These are phyloP conservation scores for Crambe crambe DNA, from an alignment of 37 sponge, comb jelly and placozoan genomes.

Conservation along the genomic window DNA sequence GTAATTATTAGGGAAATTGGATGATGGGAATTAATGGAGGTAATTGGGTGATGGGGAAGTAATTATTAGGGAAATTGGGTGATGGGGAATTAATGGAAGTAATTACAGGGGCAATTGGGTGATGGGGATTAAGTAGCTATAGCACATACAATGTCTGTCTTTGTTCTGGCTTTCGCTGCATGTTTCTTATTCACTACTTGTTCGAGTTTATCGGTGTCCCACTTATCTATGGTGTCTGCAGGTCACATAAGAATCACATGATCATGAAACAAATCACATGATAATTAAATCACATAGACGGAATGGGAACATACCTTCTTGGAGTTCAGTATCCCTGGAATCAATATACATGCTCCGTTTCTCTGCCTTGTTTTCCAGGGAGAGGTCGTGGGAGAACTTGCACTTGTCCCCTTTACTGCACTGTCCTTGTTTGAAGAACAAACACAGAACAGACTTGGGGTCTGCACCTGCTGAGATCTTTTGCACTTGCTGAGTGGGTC, in stretches of 20 bases:
- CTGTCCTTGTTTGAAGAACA: slow-evolving; percentile 94
- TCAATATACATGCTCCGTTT: slow-evolving; percentile 96
- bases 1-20: background rate
- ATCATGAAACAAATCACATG: background rate
- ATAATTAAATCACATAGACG: background rate
- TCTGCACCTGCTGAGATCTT: slow-evolving; percentile 89
- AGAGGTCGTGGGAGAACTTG: slow-evolving; percentile 98
- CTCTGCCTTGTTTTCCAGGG: slow-evolving; percentile 85
- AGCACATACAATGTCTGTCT: slow-evolving; percentile 74
- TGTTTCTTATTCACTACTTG: slow-evolving; percentile 94
- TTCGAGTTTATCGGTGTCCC: slow-evolving; percentile 96
- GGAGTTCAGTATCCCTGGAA: slow-evolving; percentile 65
- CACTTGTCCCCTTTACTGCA: slow-evolving; percentile 99
- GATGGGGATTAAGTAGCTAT: no score
- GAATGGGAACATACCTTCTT: slow-evolving; percentile 40
- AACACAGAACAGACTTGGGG: slow-evolving; percentile 96
- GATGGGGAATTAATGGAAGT: background rate
- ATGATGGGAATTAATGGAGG: background rate
- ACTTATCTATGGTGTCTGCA: slow-evolving; percentile 92
- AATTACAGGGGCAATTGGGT: background rate
- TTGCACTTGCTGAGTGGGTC: slow-evolving; percentile 71
- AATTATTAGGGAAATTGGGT: background rate
- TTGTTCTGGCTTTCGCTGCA: slow-evolving; percentile 73
- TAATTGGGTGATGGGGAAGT: background rate
- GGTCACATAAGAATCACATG: slow-evolving; percentile 8